Conservation (phyloP, 2,888 invertebrate species). For the Barypeithes pellucidus region DNA sequence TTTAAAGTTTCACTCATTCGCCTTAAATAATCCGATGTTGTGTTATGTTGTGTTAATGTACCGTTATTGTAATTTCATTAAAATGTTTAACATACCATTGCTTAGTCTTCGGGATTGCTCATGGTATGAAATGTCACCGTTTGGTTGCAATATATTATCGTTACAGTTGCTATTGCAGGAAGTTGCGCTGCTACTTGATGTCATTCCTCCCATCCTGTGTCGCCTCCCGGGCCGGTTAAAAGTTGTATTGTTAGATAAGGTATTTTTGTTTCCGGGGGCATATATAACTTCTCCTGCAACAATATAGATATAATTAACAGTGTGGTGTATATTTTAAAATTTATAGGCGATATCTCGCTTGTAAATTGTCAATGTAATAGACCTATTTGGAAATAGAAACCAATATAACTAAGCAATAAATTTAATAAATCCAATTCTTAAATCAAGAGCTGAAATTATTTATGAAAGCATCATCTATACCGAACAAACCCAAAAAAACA, state of each 20-base stretch:
- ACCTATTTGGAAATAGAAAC: no score
- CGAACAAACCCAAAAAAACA: no score
- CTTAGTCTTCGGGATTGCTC: conserved; percentile 66
- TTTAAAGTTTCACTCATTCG: no score
- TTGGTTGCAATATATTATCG: conserved; percentile 62
- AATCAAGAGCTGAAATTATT: no score
- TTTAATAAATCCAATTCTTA: no score
- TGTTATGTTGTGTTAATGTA: no score
- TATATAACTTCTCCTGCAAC: conserved; percentile 67
- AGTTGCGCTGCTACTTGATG: conserved; percentile 74
- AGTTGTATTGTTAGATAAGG: conserved; percentile 66
- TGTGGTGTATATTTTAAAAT: neutral
- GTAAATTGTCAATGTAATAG: no score
- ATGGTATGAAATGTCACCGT: conserved; percentile 67
- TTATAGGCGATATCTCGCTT: no score
- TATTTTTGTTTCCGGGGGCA: conserved; percentile 66
- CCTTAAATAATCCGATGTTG: no score
- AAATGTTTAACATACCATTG: conserved; percentile 64
- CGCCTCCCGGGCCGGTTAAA: conserved; percentile 68
- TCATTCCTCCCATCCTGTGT: conserved; percentile 73
- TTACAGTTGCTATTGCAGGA: conserved; percentile 70
- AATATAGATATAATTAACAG: conserved; percentile 25
- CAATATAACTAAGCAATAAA: no score
- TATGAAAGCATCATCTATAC: no score
- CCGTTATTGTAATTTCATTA: no score